Evolutionary conservation across 1,140 invertebrate genomes (phyloP).

Genomic region (Drosophila dunni): DNA sequence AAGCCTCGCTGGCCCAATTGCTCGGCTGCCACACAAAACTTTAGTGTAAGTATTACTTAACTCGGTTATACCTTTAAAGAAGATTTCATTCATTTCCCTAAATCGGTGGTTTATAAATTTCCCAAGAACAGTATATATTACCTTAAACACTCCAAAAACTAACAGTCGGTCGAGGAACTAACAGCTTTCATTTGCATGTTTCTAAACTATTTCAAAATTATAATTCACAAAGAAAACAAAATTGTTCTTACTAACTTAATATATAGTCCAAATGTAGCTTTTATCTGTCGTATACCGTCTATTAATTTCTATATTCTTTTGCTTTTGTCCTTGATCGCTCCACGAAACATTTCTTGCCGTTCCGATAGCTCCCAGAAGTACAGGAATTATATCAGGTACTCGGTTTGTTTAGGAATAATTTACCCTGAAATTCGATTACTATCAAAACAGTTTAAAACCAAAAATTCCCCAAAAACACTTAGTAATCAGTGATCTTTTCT

Average conservation of each 20-base stretch:
- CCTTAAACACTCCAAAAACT: neutral
- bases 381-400: conserved; percentile 48
- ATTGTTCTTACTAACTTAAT: neutral
- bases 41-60: conserved; percentile 65
- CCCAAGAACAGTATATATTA: neutral
- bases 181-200: too few species aligned
- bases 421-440: neutral
- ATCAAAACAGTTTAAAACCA: neutral
- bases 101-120: too few species aligned
- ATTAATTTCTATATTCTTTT: conserved; percentile 22
- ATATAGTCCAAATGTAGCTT: neutral
- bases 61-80: too few species aligned
- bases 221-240: too few species aligned
- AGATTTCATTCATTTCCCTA: too few species aligned
- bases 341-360: conserved; percentile 7
- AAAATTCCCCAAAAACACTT: neutral
- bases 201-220: too few species aligned
- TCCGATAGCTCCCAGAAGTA: conserved; percentile 24
- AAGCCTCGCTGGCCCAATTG: conserved; percentile 69
- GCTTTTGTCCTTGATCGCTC: conserved; percentile 13
- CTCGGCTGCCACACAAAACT: conserved; percentile 45
- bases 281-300: neutral
- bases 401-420: conserved; percentile 3
- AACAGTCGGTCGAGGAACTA: neutral
- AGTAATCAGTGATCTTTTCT: neutral